Evolutionary conservation across 2,888 invertebrate species (phyloP), one percentile per base, ranked within the genome.

Genomic region (Rutpela maculata): DNA sequence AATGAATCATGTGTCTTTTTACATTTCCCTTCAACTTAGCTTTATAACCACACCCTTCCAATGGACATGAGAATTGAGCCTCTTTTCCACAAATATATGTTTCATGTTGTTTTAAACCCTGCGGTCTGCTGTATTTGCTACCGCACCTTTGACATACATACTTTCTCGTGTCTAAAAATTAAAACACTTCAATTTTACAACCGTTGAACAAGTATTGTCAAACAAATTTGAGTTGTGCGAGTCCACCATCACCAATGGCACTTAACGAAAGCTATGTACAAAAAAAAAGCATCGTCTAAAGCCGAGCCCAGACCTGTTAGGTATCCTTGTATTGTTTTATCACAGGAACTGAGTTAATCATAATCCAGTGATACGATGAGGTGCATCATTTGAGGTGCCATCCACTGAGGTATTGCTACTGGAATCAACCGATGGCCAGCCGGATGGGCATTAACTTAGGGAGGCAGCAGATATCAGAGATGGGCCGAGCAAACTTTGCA

Each of bases 61-160:
- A 38, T 4, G 60, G 70, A 10, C 70, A 70, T 15, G 18, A 18
- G 15, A 70, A 59, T n/a, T 43, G 38, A 7, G 70, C 17, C 9
- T 60, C 22, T 59, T 67, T 57, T 5, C 67, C 66, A 67, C 38
- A 74, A 43, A 63, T 22, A 35, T 63, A 55, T 1, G 11, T 19
- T 15, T 50, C 22, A 22, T 67, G 67, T n/a, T 22, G 55, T 5
- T 12, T 26, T 19, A 67, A 26, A 1, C 67, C 67, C 0, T 67
- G 5, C 4, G 12, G 22, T 18, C 26, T 7, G 3, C 55, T 67
- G n/a, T 43, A 67, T 26, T 55, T 67, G 11, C 55, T 67, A 26
- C 55, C 67, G 19, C 67, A 67, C 19, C 18, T 55, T 31, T n/a
- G 19, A 62, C 62, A 62, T 1, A 22, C 10, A 31, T 31, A 31